Evolutionary conservation across 2,888 invertebrate genomes (phyloP), one percentile per base, ranked within the genome.

Genomic region (Volucella zonaria): DNA sequence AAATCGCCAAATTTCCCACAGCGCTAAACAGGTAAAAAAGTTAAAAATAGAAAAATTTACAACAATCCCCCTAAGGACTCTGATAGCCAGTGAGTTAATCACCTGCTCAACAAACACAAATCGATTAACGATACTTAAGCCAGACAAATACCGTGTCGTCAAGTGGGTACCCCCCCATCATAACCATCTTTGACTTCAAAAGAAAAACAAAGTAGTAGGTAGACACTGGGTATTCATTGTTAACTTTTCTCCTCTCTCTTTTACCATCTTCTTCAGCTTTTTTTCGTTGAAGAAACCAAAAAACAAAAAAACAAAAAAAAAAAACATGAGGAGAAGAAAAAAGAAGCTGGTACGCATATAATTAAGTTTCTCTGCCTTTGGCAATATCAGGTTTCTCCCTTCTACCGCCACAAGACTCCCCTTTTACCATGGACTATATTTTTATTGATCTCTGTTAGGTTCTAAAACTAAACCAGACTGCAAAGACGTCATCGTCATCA

Each of bases 301-400:
- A 6, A 10, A 42, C 14, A 31, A 18, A 15, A 6, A 11, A 9
- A 54, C 23, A 31, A n/a, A 6, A 10, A 42, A 31, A 18, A 15
- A 6, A 11, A 9, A 54, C 23, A 31, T 38, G 18, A 38, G 38
- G 23, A 23, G n/a, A 15, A 61, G 12, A 73, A 54, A 52, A 73
- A 54, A 18, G 45, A 54, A 61, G 54, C 52, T 74, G 47, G 4
- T 49, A 42, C 56, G 58, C 49, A 66, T 58, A 47, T 49, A 58
- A 66, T 56, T 58, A 74, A 74, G 64, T 74, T 74, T 74, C 64
- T 64, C 56, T 74, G 54, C 56, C 23, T 18, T 38, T 45, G 64
- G 64, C 62, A 43, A 15, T 54, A 18, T 31, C 11, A 14, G n/a
- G 59, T 49, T 51, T 58, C 23, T 14, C 14, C 31, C n/a, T 14